These are phyloP conservation scores for Setophaga petechia DNA, from an alignment of 2,113 vertebrate species.

Conservation along the genomic window DNA sequence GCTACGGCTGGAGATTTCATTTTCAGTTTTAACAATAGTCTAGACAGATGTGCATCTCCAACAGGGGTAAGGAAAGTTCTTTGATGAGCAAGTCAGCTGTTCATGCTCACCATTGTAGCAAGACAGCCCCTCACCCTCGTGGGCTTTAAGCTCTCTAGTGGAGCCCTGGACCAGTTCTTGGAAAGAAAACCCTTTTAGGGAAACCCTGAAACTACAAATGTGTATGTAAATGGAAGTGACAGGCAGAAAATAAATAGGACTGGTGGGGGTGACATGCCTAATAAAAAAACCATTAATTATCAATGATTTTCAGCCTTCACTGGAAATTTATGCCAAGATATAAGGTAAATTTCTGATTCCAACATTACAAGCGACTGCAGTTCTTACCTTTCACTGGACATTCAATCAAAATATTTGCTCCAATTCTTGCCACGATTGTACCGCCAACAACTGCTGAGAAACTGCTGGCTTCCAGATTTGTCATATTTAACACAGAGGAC, in stretches of 20 bases:
- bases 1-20: constrained; percentile 49
- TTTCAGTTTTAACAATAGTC: constrained; percentile 43
- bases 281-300: neutral
- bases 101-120: neutral
- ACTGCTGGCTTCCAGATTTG: constrained; percentile 57
- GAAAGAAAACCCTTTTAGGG: neutral
- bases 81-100: constrained; percentile 60
- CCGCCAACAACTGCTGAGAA: constrained; percentile 77
- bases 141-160: neutral
- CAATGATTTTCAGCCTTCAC: neutral
- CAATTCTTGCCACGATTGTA: constrained; percentile 62
- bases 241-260: neutral
- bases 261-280: neutral
- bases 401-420: constrained; percentile 77
- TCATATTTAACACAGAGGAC: constrained; percentile 72
- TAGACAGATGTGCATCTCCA: constrained; percentile 51
- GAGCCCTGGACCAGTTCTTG: neutral
- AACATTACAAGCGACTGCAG: neutral
- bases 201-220: neutral
- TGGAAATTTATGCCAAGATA: neutral
- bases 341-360: neutral
- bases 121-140: neutral
- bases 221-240: neutral
- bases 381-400: constrained; percentile 84
- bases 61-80: constrained; percentile 30